Conservation (phyloP, 2,888 invertebrate species). For the Cylindroiulus punctatus region DNA sequence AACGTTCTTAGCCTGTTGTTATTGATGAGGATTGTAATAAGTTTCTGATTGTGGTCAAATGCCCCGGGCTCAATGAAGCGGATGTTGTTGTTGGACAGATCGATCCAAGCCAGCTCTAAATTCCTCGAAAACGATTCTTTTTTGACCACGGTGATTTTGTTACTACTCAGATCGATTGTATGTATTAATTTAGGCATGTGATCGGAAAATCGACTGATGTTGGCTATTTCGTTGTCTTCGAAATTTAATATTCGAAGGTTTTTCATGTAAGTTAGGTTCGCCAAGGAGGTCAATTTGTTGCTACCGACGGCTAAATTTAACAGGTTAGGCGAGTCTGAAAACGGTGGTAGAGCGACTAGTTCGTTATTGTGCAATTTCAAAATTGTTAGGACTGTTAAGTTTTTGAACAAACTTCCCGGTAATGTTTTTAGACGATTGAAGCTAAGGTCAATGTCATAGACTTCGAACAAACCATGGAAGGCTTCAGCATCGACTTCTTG, state of each 20-base stretch:
- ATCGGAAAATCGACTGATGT: not conserved
- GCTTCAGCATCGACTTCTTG: not conserved
- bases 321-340: not conserved
- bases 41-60: not conserved
- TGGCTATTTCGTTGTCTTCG: not conserved
- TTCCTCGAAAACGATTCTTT: not conserved
- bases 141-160: not conserved
- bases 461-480: not conserved
- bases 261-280: not conserved
- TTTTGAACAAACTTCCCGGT: conserved; percentile 5
- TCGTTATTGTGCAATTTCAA: not conserved
- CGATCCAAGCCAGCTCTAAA: not conserved
- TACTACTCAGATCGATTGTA: not conserved
- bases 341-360: not conserved
- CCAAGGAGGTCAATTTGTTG: not conserved
- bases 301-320: not conserved
- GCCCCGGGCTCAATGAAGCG: not conserved
- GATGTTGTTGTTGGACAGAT: not conserved
- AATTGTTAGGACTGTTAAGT: not conserved
- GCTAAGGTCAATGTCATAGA: not conserved
- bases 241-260: not conserved
- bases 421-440: not conserved
- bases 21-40: not conserved
- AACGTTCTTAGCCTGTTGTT: not conserved
- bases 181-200: not conserved